Evolutionary conservation across 2,113 vertebrate genomes (phyloP).

Genomic region (Microtus montanus): DNA sequence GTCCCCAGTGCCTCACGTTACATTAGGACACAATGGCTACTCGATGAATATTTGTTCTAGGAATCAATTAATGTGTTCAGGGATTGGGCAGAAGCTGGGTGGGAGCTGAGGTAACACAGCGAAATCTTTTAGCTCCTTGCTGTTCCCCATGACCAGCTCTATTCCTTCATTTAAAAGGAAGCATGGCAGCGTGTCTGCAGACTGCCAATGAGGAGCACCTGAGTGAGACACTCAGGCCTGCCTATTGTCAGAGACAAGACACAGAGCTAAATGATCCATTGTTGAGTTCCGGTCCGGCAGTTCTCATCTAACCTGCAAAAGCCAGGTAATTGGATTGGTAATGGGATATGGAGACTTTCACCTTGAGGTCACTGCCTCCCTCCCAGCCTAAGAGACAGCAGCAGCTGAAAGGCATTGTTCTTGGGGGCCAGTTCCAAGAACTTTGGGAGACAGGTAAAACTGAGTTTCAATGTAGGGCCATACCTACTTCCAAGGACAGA

Average conservation of each 20-base stretch:
- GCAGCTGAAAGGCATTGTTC: slow-evolving; percentile 78
- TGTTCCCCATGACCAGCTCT: background rate
- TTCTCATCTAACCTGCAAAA: slow-evolving; percentile 84
- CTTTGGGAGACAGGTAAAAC: background rate
- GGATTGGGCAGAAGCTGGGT: background rate
- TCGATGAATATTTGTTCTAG: slow-evolving; percentile 32
- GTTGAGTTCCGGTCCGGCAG: slow-evolving; percentile 85
- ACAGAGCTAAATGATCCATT: slow-evolving; percentile 83
- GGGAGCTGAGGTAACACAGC: background rate
- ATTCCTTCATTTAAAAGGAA: slow-evolving; percentile 48
- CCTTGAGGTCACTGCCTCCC: slow-evolving; percentile 83
- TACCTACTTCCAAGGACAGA: background rate
- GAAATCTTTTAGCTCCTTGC: background rate
- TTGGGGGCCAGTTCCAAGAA: slow-evolving; percentile 22
- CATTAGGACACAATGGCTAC: background rate
- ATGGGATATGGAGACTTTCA: slow-evolving; percentile 88
- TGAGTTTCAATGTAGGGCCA: background rate
- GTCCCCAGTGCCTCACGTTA: background rate
- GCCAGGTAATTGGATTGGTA: slow-evolving; percentile 88
- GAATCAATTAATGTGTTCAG: background rate
- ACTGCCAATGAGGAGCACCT: slow-evolving; percentile 59
- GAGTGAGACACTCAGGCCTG: slow-evolving; percentile 51
- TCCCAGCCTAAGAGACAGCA: slow-evolving; percentile 67
- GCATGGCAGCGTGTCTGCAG: slow-evolving; percentile 3
- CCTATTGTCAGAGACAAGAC: slow-evolving; percentile 81